phyloP scores from a whole-genome alignment of 2,113 vertebrate genomes.

The Leptodactylus fuscus region DNA sequence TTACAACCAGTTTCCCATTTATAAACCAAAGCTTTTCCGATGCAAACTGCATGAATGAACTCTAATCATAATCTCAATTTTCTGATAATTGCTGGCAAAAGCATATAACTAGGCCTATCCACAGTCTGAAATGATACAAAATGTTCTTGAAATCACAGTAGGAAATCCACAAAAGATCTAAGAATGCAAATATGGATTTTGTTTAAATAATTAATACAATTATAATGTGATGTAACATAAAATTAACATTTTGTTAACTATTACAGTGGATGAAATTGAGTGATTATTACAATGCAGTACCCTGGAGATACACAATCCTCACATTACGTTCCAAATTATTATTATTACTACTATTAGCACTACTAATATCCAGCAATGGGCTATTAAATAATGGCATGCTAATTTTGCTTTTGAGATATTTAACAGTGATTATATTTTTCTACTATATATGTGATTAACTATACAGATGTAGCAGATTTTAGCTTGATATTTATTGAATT shows the following conservation, averaged over 20 bases:
- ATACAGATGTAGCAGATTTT: too few relatives aligned
- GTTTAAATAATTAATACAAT: conserved; percentile 18
- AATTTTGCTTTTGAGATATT: too few relatives aligned
- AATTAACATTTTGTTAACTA: neutral
- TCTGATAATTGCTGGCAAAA: neutral
- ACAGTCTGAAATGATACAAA: conserved; percentile 22
- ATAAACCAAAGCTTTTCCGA: neutral
- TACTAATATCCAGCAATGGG: neutral
- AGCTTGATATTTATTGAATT: too few relatives aligned
- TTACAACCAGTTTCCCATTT: neutral
- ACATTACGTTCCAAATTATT: neutral
- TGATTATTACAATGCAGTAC: neutral
- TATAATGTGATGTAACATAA: neutral
- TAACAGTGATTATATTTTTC: too few relatives aligned
- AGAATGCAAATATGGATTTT: conserved; percentile 14
- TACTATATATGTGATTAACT: too few relatives aligned
- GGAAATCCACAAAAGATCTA: neutral
- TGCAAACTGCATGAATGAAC: neutral
- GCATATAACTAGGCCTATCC: neutral
- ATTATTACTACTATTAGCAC: neutral
- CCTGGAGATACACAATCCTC: neutral
- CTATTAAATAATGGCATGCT: too few relatives aligned
- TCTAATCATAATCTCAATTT: conserved; percentile 7
- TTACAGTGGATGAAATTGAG: neutral
- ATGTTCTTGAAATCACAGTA: conserved; percentile 14